These are phyloP conservation scores for Lycophotia porphyrea DNA, from an alignment of 2,888 invertebrate genomes.

Conservation along the genomic window DNA sequence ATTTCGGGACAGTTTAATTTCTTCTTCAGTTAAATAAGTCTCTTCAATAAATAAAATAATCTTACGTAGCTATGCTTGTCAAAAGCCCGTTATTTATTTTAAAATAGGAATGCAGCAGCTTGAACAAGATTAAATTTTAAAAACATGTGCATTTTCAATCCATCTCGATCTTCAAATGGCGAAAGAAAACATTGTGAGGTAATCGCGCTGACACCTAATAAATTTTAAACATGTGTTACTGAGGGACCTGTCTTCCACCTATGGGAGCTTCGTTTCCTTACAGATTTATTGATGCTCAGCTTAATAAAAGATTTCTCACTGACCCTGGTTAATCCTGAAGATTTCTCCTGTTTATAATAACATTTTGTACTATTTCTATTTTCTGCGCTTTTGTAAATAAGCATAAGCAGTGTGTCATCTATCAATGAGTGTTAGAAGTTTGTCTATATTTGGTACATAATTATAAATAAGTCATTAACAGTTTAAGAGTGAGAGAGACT, in stretches of 20 bases:
- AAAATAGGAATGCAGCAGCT: conserved; percentile 14
- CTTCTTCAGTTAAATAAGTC: neutral
- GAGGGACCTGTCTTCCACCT: conserved; percentile 23
- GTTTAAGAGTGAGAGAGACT: no score
- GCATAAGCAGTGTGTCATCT: no score
- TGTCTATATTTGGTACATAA: no score
- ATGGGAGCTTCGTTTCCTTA: conserved; percentile 19
- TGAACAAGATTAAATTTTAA: conserved; percentile 18
- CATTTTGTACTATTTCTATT: no score
- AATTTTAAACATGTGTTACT: conserved; percentile 56
- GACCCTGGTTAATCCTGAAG: conserved; percentile 32
- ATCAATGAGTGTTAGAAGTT: no score
- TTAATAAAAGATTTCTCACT: conserved; percentile 41
- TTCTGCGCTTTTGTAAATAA: no score
- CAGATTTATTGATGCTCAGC: conserved; percentile 37
- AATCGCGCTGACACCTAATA: conserved; percentile 54
- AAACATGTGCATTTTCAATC: conserved; percentile 56
- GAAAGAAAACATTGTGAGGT: conserved; percentile 57
- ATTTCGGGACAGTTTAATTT: neutral
- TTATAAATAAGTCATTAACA: no score
- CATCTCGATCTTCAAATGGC: conserved; percentile 44
- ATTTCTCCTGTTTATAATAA: conserved; percentile 10
- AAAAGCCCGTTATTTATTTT: conserved; percentile 20
- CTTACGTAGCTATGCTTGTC: neutral
- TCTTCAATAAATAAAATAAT: neutral